phyloP scores from a whole-genome alignment of 2,113 vertebrate genomes.

The Catharus fuscescens region DNA sequence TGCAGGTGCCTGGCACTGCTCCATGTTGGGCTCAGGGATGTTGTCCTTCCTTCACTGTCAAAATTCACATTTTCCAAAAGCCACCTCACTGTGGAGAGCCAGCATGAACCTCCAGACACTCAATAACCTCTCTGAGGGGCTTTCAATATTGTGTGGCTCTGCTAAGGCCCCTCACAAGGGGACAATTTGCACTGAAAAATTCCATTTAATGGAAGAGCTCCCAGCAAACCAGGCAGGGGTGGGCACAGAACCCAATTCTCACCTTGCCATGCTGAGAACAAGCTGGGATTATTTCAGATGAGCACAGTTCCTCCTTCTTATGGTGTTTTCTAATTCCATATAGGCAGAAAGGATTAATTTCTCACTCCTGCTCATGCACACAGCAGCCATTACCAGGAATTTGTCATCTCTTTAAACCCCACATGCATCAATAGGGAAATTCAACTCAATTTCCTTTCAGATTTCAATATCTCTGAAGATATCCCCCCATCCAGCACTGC shows the following conservation, averaged over 20 bases:
- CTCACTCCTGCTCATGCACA: background rate
- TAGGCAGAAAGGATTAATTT: conserved; percentile 3
- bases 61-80: background rate
- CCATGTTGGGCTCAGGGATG: rapidly evolving
- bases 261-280: background rate
- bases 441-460: conserved; percentile 27
- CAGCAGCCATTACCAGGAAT: background rate
- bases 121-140: background rate
- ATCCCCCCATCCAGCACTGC: background rate
- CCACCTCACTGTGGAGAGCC: background rate
- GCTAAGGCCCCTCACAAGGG: background rate
- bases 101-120: background rate
- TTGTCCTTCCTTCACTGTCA: background rate
- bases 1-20: background rate
- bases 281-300: background rate
- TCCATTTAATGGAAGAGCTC: background rate
- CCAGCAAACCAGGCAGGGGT: background rate
- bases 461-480: conserved; percentile 21
- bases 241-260: background rate
- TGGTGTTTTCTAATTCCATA: background rate
- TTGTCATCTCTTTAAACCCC: conserved; percentile 40
- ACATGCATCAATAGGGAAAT: background rate
- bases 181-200: background rate
- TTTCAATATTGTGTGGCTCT: background rate
- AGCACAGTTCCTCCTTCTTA: background rate